phyloP scores from a whole-genome alignment of 2,113 vertebrate species.

The Leptosomus discolor region DNA sequence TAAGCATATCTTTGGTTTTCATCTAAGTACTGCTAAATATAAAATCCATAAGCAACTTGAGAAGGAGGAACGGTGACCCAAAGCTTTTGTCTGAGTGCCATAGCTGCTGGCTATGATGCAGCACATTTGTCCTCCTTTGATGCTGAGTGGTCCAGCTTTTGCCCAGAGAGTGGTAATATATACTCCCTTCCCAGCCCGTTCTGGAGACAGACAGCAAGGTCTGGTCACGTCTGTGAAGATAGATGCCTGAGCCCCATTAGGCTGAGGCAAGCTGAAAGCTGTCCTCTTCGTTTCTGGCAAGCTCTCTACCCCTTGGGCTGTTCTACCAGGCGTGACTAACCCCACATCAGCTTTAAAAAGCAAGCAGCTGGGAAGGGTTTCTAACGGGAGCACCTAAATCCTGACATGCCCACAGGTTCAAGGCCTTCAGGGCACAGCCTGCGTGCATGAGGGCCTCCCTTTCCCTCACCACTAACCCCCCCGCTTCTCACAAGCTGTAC shows the following conservation, averaged over 20 bases:
- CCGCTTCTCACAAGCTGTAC: rapidly evolving
- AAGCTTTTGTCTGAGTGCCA: background rate
- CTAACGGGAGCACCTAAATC: background rate
- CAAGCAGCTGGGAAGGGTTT: background rate
- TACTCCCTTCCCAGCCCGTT: rapidly evolving
- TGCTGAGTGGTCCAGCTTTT: background rate
- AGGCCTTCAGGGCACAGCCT: background rate
- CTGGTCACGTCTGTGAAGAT: background rate
- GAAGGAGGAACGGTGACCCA: background rate
- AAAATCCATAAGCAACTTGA: background rate
- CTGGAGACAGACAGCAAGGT: background rate
- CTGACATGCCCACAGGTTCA: background rate
- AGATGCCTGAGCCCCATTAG: background rate
- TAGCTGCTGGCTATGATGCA: background rate
- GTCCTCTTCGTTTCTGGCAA: background rate
- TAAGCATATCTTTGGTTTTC: background rate
- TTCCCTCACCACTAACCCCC: too few species aligned
- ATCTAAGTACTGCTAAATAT: background rate
- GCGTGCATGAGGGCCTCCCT: background rate
- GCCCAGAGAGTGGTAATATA: rapidly evolving
- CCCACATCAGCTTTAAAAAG: background rate
- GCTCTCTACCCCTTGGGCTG: background rate
- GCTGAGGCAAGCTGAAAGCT: background rate
- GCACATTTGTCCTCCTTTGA: background rate
- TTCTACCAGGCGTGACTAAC: background rate